These are phyloP conservation scores for Caenorhabditis macrosperma DNA, from an alignment of 2,888 invertebrate species.

Conservation along the genomic window DNA sequence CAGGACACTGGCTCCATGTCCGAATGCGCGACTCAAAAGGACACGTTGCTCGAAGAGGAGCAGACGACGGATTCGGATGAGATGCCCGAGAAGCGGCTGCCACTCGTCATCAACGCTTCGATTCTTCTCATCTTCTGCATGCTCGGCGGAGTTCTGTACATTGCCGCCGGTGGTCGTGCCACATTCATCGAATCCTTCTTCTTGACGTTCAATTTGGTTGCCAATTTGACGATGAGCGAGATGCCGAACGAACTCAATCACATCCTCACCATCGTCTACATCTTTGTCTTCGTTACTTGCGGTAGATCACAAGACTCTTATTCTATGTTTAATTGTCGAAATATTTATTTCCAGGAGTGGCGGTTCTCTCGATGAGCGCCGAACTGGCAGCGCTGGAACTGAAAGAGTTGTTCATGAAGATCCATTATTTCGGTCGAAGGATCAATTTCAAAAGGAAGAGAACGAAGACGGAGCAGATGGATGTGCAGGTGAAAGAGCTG, in stretches of 20 bases:
- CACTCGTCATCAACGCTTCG: conserved; percentile 79
- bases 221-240: conserved; percentile 80
- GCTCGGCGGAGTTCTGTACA: conserved; percentile 78
- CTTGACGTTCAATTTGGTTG: conserved; percentile 80
- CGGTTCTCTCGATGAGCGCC: conserved; percentile 80
- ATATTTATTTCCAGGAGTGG: conserved; percentile 69
- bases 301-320: conserved; percentile 65
- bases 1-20: conserved; percentile 37
- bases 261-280: conserved; percentile 78
- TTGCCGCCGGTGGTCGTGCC: conserved; percentile 77
- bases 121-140: conserved; percentile 79
- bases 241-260: conserved; percentile 77
- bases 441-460: conserved; percentile 77
- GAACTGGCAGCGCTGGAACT: conserved; percentile 79
- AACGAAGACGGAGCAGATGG: conserved; percentile 74
- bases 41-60: conserved; percentile 40
- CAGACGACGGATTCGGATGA: conserved; percentile 40
- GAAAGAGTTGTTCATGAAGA: conserved; percentile 78
- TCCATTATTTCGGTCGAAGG: conserved; percentile 77
- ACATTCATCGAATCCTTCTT: conserved; percentile 79
- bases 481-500: conserved; percentile 78
- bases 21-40: conserved; percentile 39
- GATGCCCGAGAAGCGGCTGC: conserved; percentile 72
- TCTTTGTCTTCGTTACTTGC: conserved; percentile 79
- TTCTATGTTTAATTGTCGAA: not conserved